phyloP scores from a whole-genome alignment of 2,797 vertebrate genomes.

The Darevskia nairensis region DNA sequence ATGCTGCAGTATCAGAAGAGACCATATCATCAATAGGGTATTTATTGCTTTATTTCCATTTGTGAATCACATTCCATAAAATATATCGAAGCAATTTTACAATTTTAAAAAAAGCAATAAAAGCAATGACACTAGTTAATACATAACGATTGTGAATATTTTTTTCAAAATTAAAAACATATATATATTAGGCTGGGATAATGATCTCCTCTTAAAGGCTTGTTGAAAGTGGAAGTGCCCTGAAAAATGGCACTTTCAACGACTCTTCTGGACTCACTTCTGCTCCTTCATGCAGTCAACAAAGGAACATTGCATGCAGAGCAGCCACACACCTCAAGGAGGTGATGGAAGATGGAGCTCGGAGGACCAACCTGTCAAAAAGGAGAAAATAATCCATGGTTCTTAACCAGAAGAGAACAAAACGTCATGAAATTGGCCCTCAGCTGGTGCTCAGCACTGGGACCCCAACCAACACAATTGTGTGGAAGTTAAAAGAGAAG shows the following conservation, averaged over 20 bases:
- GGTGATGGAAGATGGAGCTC: constrained; percentile 38
- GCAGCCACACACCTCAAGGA: accelerated
- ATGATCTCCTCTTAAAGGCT: too few species aligned
- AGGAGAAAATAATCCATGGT: constrained; percentile 17
- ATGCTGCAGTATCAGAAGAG: not conserved
- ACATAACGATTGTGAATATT: too few species aligned
- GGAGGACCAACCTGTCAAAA: constrained; percentile 54
- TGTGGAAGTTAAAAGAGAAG: not conserved
- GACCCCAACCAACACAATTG: constrained; percentile 5
- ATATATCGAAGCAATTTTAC: too few species aligned
- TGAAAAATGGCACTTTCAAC: not conserved
- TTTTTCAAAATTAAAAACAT: too few species aligned
- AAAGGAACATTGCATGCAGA: not conserved
- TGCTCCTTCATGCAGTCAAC: not conserved
- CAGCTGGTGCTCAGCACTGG: not conserved
- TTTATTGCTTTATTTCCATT: too few species aligned
- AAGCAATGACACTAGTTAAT: too few species aligned
- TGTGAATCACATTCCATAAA: too few species aligned
- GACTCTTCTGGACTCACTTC: not conserved
- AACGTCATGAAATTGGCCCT: constrained; percentile 2
- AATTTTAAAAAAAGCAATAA: too few species aligned
- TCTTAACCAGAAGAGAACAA: constrained; percentile 12
- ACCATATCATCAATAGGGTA: too few species aligned
- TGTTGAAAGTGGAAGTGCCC: too few species aligned
- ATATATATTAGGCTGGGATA: too few species aligned